Percentiles rank a stretch among this genome's conserved stretches.
These are phyloP conservation scores for Tinamus guttatus DNA, from an alignment of 2,113 vertebrate species.

Conservation along the genomic window DNA sequence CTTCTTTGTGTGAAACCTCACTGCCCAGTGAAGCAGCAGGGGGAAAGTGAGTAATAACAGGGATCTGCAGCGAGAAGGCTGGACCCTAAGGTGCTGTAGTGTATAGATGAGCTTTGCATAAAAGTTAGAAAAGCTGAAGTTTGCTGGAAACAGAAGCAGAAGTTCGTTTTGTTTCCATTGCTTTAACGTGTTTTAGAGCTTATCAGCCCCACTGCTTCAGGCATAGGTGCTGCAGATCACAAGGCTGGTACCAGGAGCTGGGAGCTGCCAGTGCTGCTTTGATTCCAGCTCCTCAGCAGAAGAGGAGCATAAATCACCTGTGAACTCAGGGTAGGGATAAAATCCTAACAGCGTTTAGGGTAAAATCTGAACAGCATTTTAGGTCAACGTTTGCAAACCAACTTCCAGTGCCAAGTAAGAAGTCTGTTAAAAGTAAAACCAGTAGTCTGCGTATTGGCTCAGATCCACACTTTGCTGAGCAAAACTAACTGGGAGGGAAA, in stretches of 20 bases:
- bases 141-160: not conserved
- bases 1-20: not conserved
- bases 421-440: not conserved
- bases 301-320: not conserved
- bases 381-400: not conserved
- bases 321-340: not conserved
- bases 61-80: not conserved
- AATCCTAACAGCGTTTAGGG: not conserved
- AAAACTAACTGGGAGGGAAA: not conserved
- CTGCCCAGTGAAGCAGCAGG: not conserved
- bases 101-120: not conserved
- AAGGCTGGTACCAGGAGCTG: not conserved
- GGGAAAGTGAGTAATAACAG: not conserved
- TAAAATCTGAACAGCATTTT: not conserved
- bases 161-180: not conserved
- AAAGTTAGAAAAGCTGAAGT: not conserved
- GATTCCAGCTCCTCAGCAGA: not conserved
- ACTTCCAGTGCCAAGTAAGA: not conserved
- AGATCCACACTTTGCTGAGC: not conserved
- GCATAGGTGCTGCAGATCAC: not conserved
- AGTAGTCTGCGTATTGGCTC: fast-evolving
- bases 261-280: not conserved
- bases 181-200: not conserved
- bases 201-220: not conserved
- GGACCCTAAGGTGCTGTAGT: not conserved